Conservation (phyloP, 1,140 invertebrate genomes). For the Tetraneura akinire region DNA sequence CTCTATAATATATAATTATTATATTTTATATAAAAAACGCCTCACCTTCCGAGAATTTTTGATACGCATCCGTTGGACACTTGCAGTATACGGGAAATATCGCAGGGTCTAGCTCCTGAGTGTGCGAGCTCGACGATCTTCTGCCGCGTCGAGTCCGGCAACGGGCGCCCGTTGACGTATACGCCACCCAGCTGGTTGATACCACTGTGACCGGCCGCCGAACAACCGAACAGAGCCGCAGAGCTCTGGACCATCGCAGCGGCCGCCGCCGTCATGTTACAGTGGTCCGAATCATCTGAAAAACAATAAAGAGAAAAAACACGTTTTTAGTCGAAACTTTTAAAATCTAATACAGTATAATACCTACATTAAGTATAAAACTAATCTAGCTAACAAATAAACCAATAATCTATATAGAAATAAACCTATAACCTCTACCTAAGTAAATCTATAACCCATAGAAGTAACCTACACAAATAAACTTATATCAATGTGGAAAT, state of each 20-base stretch:
- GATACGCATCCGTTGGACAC: constrained; percentile 95
- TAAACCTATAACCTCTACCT: no score
- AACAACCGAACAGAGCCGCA: constrained; percentile 71
- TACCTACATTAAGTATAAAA: no score
- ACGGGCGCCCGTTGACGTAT: constrained; percentile 94
- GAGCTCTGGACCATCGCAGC: constrained; percentile 57
- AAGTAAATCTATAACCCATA: no score
- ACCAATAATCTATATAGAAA: no score
- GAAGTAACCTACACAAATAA: no score
- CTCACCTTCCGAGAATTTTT: constrained; percentile 91
- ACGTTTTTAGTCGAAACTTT: no score
- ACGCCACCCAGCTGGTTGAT: constrained; percentile 98
- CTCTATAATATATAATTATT: no score
- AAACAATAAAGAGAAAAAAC: constrained; percentile 42
- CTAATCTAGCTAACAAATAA: no score
- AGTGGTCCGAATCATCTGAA: constrained; percentile 53
- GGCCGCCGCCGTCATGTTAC: constrained; percentile 53
- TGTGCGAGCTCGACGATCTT: constrained; percentile 98
- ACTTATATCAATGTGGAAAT: no score
- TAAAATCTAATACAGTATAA: no score
- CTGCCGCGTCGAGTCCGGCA: constrained; percentile 94
- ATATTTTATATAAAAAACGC: no score
- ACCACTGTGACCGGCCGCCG: constrained; percentile 86
- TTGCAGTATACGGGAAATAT: constrained; percentile 95
- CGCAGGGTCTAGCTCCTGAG: constrained; percentile 94